These are phyloP conservation scores for Patiria miniata DNA, from an alignment of 35 echinoderm and acorn worm genomes.

Conservation along the genomic window DNA sequence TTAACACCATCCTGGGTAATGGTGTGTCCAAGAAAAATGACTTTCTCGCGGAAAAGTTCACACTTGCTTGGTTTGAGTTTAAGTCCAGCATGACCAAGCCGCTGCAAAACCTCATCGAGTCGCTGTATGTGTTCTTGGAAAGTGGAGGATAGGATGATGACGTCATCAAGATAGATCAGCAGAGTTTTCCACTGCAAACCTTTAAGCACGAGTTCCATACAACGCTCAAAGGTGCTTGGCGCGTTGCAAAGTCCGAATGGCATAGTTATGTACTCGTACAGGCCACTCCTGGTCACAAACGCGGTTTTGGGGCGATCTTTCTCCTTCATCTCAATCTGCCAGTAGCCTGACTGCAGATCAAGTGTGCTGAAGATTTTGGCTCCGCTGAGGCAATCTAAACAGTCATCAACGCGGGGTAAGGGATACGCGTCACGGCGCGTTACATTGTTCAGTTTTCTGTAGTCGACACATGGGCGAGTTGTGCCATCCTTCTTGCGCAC, in stretches of 20 bases:
- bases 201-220: slow-evolving; percentile 62
- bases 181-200: slow-evolving; percentile 72
- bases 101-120: slow-evolving; percentile 30
- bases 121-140: slow-evolving; percentile 38
- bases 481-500: slow-evolving; percentile 44
- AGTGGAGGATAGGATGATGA: slow-evolving; percentile 42
- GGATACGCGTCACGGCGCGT: slow-evolving; percentile 29
- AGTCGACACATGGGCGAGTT: slow-evolving; percentile 40
- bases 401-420: slow-evolving; percentile 48
- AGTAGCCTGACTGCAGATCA: slow-evolving; percentile 63
- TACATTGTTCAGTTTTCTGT: slow-evolving; percentile 33
- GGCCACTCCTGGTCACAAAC: slow-evolving; percentile 46
- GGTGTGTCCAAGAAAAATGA: slow-evolving; percentile 24
- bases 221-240: slow-evolving; percentile 55
- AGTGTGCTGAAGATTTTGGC: slow-evolving; percentile 61
- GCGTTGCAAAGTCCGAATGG: slow-evolving; percentile 64
- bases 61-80: slow-evolving; percentile 53
- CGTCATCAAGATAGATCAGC: slow-evolving; percentile 54
- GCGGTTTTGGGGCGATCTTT: slow-evolving; percentile 60
- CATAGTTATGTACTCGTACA: slow-evolving; percentile 60
- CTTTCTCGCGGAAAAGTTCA: slow-evolving; percentile 38
- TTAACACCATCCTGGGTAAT: slow-evolving; percentile 24
- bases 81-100: slow-evolving; percentile 29
- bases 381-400: slow-evolving; percentile 36
- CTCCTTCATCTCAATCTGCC: slow-evolving; percentile 64